These are phyloP conservation scores for Diphyllodes magnificus DNA, from an alignment of 2,113 vertebrate species.

Conservation along the genomic window DNA sequence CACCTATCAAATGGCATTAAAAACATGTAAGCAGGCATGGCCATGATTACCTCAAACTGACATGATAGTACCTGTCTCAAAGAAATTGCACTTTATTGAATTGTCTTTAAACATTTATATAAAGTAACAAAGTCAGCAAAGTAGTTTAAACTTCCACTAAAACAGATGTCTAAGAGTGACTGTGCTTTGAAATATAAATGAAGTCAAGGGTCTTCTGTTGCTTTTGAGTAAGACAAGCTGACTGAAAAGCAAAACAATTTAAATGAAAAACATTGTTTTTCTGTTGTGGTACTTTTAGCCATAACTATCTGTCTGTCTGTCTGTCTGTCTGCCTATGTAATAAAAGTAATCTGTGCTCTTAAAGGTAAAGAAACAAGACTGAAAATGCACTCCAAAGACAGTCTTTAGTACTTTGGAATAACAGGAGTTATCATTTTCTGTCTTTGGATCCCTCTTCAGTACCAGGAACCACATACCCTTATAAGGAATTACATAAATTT, in stretches of 20 bases:
- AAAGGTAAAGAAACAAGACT: neutral
- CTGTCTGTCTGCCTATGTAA: conserved; percentile 38
- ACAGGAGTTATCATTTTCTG: neutral
- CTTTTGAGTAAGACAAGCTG: conserved; percentile 69
- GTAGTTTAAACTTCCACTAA: conserved; percentile 61
- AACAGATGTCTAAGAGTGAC: conserved; percentile 66
- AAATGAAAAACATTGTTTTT: conserved; percentile 69
- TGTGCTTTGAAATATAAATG: conserved; percentile 69
- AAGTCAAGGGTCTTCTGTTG: conserved; percentile 68
- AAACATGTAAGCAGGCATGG: conserved; percentile 66
- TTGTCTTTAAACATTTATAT: conserved; percentile 64
- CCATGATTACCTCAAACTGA: conserved; percentile 59
- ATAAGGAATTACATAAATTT: neutral
- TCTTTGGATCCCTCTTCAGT: neutral
- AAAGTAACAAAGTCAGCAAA: conserved; percentile 53
- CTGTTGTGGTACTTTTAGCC: conserved; percentile 42
- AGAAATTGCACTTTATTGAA: conserved; percentile 52
- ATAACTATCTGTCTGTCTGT: conserved; percentile 57
- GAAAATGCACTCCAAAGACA: neutral
- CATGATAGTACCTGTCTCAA: conserved; percentile 70
- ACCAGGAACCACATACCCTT: neutral
- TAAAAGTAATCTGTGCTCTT: conserved; percentile 38
- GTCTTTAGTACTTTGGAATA: neutral
- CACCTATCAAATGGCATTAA: conserved; percentile 67
- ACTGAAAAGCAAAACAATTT: conserved; percentile 63